Conservation (phyloP, 2,888 invertebrate species). For the Bombylius major region DNA sequence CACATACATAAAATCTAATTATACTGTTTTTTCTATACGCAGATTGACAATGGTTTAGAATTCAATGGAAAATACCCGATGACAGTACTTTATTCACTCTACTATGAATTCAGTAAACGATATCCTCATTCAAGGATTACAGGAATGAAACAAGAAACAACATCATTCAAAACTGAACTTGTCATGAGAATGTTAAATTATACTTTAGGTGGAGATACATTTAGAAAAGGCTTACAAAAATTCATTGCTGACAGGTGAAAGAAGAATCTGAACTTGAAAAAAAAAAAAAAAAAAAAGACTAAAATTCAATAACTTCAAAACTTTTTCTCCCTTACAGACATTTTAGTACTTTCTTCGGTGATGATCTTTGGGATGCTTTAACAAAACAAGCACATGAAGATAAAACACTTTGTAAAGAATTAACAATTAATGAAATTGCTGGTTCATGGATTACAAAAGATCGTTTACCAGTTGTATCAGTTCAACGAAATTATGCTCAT, state of each 20-base stretch:
- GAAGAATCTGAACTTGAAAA: neutral
- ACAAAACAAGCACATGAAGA: slow-evolving; percentile 53
- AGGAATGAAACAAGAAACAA: slow-evolving; percentile 57
- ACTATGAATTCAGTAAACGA: slow-evolving; percentile 67
- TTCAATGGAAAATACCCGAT: slow-evolving; percentile 71
- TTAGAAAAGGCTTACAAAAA: slow-evolving; percentile 56
- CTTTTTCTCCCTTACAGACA: slow-evolving; percentile 36
- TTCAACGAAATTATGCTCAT: slow-evolving; percentile 52
- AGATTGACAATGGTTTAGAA: slow-evolving; percentile 58
- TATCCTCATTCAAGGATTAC: slow-evolving; percentile 66
- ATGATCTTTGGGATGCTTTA: slow-evolving; percentile 66
- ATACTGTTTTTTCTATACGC: neutral
- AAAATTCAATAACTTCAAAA: neutral
- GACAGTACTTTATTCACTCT: slow-evolving; percentile 62
- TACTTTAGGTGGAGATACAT: slow-evolving; percentile 63
- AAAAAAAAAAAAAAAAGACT: neutral
- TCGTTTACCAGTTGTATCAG: slow-evolving; percentile 60
- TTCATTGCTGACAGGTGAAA: slow-evolving; percentile 50
- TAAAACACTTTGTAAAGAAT: slow-evolving; percentile 39
- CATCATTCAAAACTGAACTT: slow-evolving; percentile 61
- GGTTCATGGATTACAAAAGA: slow-evolving; percentile 74
- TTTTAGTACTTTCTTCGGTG: slow-evolving; percentile 61
- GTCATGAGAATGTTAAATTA: slow-evolving; percentile 84
- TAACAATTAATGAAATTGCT: slow-evolving; percentile 58
- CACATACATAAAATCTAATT: neutral